Base-by-base conservation (phyloP, 1,140 invertebrate species). In the Drosophila azteca region DNA sequence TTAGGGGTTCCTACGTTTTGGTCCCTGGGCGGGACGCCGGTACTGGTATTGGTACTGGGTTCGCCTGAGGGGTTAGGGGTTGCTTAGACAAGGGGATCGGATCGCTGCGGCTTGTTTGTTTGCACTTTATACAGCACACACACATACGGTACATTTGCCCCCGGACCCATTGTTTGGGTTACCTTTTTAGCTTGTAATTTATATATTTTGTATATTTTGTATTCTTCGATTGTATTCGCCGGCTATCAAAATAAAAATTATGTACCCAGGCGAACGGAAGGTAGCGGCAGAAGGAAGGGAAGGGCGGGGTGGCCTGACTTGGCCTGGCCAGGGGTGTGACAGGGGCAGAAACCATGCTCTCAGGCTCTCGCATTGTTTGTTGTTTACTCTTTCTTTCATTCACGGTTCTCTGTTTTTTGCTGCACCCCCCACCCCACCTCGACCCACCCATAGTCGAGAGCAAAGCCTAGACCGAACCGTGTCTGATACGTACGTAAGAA, bases 111-210 rank as follows among this genome's bases (percentile, higher is more conserved):
- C 63, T 77, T 84, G 82, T 87, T 87, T 87, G 83, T 88, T 87
- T 87, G 75, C 79, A 77, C 70, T 85, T 85, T 61, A 69, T 60
- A 77, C 35, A 39, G 13, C 35, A 74, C 26, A 44, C 31, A 17
- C 78, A 80, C 71, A 13, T 11, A 13, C 4, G 13, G 11, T 11
- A 53, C 54, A 29, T 48, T 64, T 57, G 60, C 64, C 41, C 51
- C 58, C 31, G 67, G 67, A 54, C 35, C 51, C 44, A 76, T 80
- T 80, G 78, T 81, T 80, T 79, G 76, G 69, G 79, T 77, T 79
- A 88, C 82, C 82, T 88, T 88, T 88, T 88, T 79, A 87, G 76
- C 84, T 88, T 83, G 84, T 88, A 88, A 88, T 88, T 88, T 88
- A 88, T 87, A 87, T 78, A 85, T 79, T 84, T 84, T 76, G 75